These are phyloP conservation scores for Crocuta crocuta DNA, from an alignment of 2,113 vertebrate genomes.

Conservation along the genomic window DNA sequence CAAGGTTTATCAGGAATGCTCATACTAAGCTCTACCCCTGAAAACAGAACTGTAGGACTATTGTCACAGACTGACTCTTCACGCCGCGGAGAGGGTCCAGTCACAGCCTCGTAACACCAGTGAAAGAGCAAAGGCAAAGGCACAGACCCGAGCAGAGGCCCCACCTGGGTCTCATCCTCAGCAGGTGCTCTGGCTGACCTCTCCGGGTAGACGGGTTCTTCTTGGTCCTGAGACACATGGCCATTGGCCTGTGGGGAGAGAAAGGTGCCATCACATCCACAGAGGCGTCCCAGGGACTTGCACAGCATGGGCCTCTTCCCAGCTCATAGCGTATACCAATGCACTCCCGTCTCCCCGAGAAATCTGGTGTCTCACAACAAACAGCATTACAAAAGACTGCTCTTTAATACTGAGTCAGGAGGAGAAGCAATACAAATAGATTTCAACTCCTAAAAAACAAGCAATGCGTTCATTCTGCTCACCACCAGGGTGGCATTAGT, in stretches of 20 bases:
- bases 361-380: background rate
- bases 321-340: background rate
- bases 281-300: background rate
- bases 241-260: constrained; percentile 83
- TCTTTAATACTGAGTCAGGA: background rate
- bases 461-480: background rate
- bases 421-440: background rate
- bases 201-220: constrained; percentile 78
- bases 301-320: background rate
- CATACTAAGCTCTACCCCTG: background rate
- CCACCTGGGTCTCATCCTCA: constrained; percentile 90
- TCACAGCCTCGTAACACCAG: background rate
- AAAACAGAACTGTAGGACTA: background rate
- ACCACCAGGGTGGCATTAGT: background rate
- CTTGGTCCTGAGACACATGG: constrained; percentile 82
- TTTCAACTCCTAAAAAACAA: background rate
- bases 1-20: background rate
- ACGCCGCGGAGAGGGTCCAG: background rate
- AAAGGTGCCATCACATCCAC: constrained; percentile 21
- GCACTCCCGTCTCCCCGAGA: background rate
- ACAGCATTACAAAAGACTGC: background rate
- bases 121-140: background rate
- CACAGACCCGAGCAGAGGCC: constrained; percentile 22
- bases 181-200: constrained; percentile 81
- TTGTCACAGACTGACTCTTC: background rate